Evolutionary conservation across 2,113 vertebrate species (phyloP), one percentile per base, ranked within the genome.

Genomic region (Azemiops feae): DNA sequence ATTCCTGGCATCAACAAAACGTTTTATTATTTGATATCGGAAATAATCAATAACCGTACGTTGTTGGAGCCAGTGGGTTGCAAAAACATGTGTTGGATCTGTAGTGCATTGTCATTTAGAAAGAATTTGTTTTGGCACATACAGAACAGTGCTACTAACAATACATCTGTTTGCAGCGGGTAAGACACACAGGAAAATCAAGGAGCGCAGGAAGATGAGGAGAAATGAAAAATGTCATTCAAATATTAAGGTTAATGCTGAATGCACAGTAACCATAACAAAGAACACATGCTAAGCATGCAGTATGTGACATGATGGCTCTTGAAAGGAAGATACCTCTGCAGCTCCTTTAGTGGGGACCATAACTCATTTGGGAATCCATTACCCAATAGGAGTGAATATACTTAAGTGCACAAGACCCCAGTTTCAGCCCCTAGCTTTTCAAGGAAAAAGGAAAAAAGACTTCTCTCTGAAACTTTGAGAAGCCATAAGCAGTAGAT

Each of bases 1-100:
- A 96, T 97, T 98, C 97, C 97, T 97, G 97, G 97, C 94, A 97
- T 87, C 52, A 86, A 30, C 88, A 85, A 95, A 93, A 94, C 20
- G 2, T 5, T 43, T 43, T 93, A 95, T 90, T 94, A 95, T 90
- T 94, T 94, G 89, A 90, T 91, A 93, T 93, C 93, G 93, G 91
- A 95, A 95, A 96, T 88, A 9, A 93, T 90, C 39, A 55, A 23
- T 96, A 93, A 93, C 94, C 86, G 91, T 87, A 60, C 90, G 92
- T 93, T 95, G 95, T 93, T 91, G 91, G 52, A 94, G 93, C 16
- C 85, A 23, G 2, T 89, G 16, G 89, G 4, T 88, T 93, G 95
- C 87, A 92, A 93, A 95, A 96, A 94, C 69, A 91, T 2, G 5
- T 34, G 54, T 54, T 91, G 88, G 43, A 54, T 55, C 3, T 90